phyloP scores from a whole-genome alignment of 1,140 invertebrate genomes.

The Lepidostoma basale region DNA sequence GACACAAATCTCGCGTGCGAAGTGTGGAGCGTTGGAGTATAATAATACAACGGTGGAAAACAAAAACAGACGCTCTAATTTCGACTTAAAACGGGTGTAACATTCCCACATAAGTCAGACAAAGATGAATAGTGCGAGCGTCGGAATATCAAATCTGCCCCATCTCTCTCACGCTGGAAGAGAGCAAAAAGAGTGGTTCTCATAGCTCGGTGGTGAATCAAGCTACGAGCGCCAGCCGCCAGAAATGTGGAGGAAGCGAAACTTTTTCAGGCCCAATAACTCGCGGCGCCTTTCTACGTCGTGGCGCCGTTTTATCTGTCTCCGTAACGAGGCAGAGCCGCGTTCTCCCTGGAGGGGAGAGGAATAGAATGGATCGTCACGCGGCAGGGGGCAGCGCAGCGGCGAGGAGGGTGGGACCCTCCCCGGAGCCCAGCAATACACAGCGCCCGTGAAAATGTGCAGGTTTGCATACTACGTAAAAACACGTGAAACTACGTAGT shows the following conservation, averaged over 20 bases:
- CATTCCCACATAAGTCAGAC: conserved; percentile 1
- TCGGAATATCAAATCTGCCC: too few relatives aligned
- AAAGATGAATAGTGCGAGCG: background rate
- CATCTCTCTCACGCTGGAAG: too few relatives aligned
- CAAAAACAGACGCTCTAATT: too few relatives aligned
- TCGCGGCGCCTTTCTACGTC: background rate
- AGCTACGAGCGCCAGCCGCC: background rate
- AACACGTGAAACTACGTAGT: conserved; percentile 17
- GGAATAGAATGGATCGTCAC: too few relatives aligned
- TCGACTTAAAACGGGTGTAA: background rate
- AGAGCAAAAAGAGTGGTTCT: background rate
- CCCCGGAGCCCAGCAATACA: background rate
- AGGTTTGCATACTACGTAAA: background rate
- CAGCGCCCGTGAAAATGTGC: background rate
- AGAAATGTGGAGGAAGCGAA: background rate
- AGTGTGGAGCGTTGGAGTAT: too few relatives aligned
- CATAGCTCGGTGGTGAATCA: background rate
- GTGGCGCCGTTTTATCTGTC: too few relatives aligned
- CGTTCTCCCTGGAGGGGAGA: too few relatives aligned
- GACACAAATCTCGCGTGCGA: too few relatives aligned
- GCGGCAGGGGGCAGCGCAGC: background rate
- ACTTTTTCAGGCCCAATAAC: background rate
- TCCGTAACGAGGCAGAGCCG: too few relatives aligned
- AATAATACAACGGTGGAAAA: too few relatives aligned
- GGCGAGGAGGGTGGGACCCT: background rate